A percentile compares a stretch with the other conserved stretches of the same genome.
These are phyloP conservation scores for Calliopum simillimum DNA, from an alignment of 2,888 invertebrate genomes.

Conservation along the genomic window DNA sequence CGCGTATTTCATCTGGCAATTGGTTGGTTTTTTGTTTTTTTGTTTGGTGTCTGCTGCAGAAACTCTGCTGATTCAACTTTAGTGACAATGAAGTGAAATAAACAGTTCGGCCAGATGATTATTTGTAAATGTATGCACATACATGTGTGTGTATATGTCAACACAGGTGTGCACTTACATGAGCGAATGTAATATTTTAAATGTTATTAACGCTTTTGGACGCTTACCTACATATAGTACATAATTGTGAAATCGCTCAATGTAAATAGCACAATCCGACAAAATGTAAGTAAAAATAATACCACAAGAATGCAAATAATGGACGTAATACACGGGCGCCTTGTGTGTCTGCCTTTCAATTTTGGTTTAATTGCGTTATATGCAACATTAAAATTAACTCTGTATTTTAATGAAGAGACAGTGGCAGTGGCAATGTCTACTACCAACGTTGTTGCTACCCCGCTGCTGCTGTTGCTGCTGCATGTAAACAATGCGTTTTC, in stretches of 20 bases:
- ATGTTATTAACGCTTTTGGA: conserved; percentile 31
- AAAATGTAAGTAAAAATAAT: neutral
- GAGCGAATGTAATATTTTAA: neutral
- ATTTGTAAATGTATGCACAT: neutral
- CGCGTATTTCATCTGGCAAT: neutral
- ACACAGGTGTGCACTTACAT: neutral
- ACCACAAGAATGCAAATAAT: conserved; percentile 34
- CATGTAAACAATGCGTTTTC: neutral
- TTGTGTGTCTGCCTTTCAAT: too few species aligned
- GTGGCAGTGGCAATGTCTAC: neutral
- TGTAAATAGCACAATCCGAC: conserved; percentile 33
- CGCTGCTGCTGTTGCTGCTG: neutral
- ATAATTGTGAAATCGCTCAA: conserved; percentile 31
- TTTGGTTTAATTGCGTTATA: neutral
- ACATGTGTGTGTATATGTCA: neutral
- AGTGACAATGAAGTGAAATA: neutral
- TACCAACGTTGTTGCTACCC: neutral
- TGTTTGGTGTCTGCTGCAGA: neutral
- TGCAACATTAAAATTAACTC: conserved; percentile 7
- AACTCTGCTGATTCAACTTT: neutral
- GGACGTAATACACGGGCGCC: neutral
- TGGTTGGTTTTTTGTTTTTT: neutral
- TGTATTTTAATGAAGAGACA: conserved; percentile 2
- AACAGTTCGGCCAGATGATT: neutral
- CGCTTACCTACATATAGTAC: too few species aligned